Percentiles rank a stretch among this genome's conserved stretches.
phyloP scores from a whole-genome alignment of 2,888 invertebrate genomes.

The Caradrina clavipalpis region DNA sequence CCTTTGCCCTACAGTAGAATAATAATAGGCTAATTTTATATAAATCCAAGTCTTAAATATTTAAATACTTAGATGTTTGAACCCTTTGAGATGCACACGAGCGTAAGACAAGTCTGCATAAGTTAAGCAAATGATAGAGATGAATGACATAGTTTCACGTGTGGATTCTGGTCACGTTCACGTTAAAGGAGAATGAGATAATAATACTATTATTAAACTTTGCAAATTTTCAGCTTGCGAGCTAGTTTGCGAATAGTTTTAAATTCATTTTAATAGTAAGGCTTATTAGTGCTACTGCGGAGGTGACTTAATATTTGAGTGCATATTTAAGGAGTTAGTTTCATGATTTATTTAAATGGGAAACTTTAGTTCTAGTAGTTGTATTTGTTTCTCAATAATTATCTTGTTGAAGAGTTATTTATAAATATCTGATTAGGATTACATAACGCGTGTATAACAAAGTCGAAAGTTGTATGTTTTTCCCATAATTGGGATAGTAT shows the following conservation, averaged over 20 bases:
- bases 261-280: slow-evolving; percentile 6
- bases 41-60: too few species aligned
- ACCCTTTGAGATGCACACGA: slow-evolving; percentile 29
- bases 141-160: slow-evolving; percentile 29
- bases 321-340: background rate
- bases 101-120: slow-evolving; percentile 38
- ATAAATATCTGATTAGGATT: too few species aligned
- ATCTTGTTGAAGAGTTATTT: too few species aligned
- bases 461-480: too few species aligned
- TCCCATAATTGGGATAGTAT: too few species aligned
- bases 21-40: too few species aligned
- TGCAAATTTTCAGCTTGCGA: slow-evolving; percentile 19
- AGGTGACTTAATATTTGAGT: background rate
- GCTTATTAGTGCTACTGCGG: background rate
- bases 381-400: too few species aligned
- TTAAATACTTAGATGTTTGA: slow-evolving; percentile 12
- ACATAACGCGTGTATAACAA: too few species aligned
- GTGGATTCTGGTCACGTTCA: slow-evolving; percentile 46
- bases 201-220: slow-evolving; percentile 41
- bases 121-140: slow-evolving; percentile 32
- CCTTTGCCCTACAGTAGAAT: too few species aligned
- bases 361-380: background rate
- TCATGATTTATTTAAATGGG: background rate
- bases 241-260: slow-evolving; percentile 5
- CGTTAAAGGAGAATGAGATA: slow-evolving; percentile 34